Evolutionary conservation across 2,797 vertebrate genomes (phyloP), one percentile per base, ranked within the genome.

Genomic region (Luscinia megarhynchos): DNA sequence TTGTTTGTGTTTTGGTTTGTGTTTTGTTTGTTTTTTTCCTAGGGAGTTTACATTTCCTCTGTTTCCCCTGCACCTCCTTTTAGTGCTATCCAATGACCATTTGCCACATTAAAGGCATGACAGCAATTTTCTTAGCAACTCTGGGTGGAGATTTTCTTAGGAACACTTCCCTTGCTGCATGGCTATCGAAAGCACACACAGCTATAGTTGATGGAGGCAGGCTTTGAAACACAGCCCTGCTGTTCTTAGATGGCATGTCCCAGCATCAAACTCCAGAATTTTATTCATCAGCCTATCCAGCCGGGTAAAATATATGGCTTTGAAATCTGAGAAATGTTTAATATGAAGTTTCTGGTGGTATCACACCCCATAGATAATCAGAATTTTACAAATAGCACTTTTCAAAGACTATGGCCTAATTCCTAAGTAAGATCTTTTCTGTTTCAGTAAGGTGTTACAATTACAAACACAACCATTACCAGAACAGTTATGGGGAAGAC

Each of bases 101-200:
- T n/a, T 70, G 6, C 41, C 29, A 77, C 15, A 61, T 59, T 70
- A 59, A 70, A 70, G 13, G 2, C 62, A 9, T 2, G 4, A 32
- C 54, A 51, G 22, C 26, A 19, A 40, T 79, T 83, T 68, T 87
- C 22, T 32, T 48, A 79, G 43, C 27, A 81, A 22, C 9, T 77
- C 17, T 55, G 9, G 4, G 15, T 50, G 11, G 11, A 67, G 4
- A 43, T 54, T 41, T 43, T 63, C 38, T 54, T 36, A n/a, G 22
- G 14, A 93, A 29, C 6, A 24, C 6, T 83, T 83, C 22, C 21
- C 19, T 61, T 86, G 22, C 4, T 51, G 9, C 0, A 0, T 11
- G 41, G 38, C 11, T 62, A 32, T 9, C 46, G 36, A 89, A 76
- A 61, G 5, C 21, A 58, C 22, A 69, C 8, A 6, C 3, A 72